Conservation (phyloP, 2,888 invertebrate species). For the Cordylochernes scorpioides region DNA sequence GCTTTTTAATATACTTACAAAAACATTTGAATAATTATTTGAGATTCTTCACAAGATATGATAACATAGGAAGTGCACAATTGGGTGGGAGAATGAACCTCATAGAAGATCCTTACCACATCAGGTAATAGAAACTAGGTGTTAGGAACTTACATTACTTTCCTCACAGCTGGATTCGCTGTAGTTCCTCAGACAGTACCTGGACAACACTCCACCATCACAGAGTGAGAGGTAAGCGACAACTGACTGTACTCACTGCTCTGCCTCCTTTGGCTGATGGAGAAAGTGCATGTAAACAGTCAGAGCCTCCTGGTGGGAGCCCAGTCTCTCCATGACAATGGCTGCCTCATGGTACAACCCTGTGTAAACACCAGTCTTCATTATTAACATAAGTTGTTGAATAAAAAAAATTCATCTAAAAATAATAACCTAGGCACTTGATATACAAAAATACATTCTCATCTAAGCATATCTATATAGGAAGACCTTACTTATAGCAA, state of each 20-base stretch:
- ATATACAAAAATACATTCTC: not conserved
- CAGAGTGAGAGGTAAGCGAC: too few species aligned
- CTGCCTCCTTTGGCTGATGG: conserved; percentile 50
- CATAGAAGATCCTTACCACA: too few species aligned
- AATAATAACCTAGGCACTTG: too few species aligned
- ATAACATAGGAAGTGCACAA: too few species aligned
- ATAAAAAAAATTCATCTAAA: too few species aligned
- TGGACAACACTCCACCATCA: too few species aligned
- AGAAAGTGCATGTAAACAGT: conserved; percentile 70
- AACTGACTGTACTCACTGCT: conserved; percentile 43
- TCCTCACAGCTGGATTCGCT: conserved; percentile 8
- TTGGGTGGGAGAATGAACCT: too few species aligned
- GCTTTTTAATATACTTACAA: too few species aligned
- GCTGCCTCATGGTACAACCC: conserved; percentile 71
- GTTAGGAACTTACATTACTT: conserved; percentile 9
- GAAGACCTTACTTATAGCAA: not conserved
- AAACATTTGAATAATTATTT: too few species aligned
- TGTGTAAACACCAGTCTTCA: conserved; percentile 16
- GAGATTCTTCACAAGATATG: too few species aligned
- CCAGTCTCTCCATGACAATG: conserved; percentile 65
- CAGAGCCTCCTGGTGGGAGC: conserved; percentile 69
- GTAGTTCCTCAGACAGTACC: conserved; percentile 12
- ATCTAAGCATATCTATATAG: not conserved
- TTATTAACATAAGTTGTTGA: too few species aligned
- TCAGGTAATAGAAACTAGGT: too few species aligned